Conservation (phyloP, 2,888 invertebrate genomes). For the Trichogramma evanescens region DNA sequence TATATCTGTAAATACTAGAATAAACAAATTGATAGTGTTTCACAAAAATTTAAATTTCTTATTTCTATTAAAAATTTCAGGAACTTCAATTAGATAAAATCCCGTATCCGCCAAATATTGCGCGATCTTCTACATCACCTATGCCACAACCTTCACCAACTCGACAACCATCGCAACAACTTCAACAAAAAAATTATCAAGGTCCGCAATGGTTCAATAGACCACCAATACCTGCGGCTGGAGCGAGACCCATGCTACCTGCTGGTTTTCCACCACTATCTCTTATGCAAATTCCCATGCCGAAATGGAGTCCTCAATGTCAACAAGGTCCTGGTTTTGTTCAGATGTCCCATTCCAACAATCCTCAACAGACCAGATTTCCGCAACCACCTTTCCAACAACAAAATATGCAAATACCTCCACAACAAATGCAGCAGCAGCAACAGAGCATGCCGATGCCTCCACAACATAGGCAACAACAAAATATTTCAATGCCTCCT, state of each 20-base stretch:
- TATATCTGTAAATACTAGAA: background rate
- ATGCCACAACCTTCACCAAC: constrained; percentile 23
- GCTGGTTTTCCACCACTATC: constrained; percentile 11
- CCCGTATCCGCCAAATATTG: constrained; percentile 23
- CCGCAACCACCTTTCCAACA: constrained; percentile 22
- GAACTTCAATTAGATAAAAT: constrained; percentile 31
- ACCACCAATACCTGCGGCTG: background rate
- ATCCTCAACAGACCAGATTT: constrained; percentile 19
- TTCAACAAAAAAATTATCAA: constrained; percentile 17
- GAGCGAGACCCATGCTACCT: constrained; percentile 7
- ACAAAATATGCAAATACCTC: constrained; percentile 23
- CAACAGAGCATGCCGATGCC: constrained; percentile 17
- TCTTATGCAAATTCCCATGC: constrained; percentile 15
- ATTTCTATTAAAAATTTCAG: constrained; percentile 16
- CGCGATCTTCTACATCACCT: background rate
- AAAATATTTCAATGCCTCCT: background rate
- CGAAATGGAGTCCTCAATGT: background rate
- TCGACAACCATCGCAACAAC: constrained; percentile 30
- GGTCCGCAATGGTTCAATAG: no score
- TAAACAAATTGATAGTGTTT: background rate
- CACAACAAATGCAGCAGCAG: constrained; percentile 17
- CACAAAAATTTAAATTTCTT: background rate
- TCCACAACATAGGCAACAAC: constrained; percentile 12
- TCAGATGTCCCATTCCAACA: constrained; percentile 3
- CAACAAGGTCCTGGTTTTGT: background rate